A percentile compares a stretch with the other conserved stretches of the same genome.
Conservation (phyloP, 1,140 invertebrate genomes). For the Thaumatotibia leucotreta region DNA sequence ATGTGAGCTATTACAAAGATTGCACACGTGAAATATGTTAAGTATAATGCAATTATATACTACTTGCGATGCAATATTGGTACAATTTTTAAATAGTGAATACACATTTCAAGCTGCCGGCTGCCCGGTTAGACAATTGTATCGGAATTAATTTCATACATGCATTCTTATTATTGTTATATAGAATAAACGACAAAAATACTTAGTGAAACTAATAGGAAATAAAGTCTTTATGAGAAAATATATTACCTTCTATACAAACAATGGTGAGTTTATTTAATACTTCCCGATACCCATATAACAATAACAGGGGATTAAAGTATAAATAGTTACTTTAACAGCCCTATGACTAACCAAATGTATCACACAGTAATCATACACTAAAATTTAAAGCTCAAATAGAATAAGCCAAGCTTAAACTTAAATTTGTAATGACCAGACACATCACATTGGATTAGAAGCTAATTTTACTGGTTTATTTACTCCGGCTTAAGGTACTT, state of each 20-base stretch:
- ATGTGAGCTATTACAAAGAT: not conserved
- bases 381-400: conserved; percentile 57
- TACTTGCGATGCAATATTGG: not conserved
- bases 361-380: conserved; percentile 25
- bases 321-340: not conserved
- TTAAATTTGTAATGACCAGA: conserved; percentile 65
- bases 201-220: conserved; percentile 1
- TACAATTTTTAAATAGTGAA: not conserved
- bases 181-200: not conserved
- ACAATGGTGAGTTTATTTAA: conserved; percentile 6
- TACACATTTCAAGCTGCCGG: not conserved
- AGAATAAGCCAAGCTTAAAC: conserved; percentile 56
- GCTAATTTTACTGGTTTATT: conserved; percentile 20
- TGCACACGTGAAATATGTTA: not conserved
- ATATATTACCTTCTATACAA: conserved; percentile 10
- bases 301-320: not conserved
- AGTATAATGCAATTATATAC: not conserved
- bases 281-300: conserved; percentile 3
- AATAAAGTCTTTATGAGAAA: not conserved
- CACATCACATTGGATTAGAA: conserved; percentile 43
- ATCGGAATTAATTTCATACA: not conserved
- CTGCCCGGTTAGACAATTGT: not conserved
- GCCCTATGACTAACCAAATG: conserved; percentile 31
- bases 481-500: conserved; percentile 45
- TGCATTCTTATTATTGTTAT: not conserved